Evolutionary conservation across 2,888 invertebrate species (phyloP).

Genomic region (Netelia inedita): DNA sequence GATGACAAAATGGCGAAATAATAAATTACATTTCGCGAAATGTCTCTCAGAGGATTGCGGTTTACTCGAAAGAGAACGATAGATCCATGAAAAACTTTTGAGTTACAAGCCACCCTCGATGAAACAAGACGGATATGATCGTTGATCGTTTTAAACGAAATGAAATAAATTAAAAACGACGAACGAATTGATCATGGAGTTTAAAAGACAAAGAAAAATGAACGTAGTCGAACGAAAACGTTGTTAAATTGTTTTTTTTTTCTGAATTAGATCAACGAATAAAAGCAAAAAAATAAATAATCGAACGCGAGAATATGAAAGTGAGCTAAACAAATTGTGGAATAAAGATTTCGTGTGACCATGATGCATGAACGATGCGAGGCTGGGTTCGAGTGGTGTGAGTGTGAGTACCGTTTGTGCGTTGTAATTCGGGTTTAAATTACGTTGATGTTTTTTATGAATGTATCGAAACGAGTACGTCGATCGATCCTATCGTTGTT

Average conservation of each 20-base stretch:
- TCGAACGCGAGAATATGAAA: neutral
- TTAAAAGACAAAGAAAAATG: slow-evolving; percentile 4
- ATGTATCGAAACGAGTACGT: slow-evolving; percentile 4
- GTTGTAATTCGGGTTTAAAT: slow-evolving; percentile 12
- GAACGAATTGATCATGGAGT: neutral
- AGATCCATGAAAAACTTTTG: no score
- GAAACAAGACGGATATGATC: no score
- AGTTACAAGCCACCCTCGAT: no score
- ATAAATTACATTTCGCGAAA: neutral
- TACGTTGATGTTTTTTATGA: slow-evolving; percentile 28
- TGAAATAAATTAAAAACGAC: no score
- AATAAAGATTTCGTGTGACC: slow-evolving; percentile 23
- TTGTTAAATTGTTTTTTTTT: slow-evolving; percentile 2
- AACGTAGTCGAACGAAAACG: neutral
- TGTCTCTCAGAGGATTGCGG: no score
- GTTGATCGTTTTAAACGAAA: no score
- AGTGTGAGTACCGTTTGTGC: slow-evolving; percentile 1
- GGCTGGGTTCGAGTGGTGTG: slow-evolving; percentile 48
- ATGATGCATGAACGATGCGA: slow-evolving; percentile 54
- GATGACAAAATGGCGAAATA: slow-evolving; percentile 20
- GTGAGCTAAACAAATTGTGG: neutral
- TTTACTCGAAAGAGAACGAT: no score
- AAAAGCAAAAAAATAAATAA: slow-evolving; percentile 26
- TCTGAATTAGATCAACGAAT: neutral
- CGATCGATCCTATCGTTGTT: slow-evolving; percentile 5